These are phyloP conservation scores for Stenichneumon culpator DNA, from an alignment of 2,888 invertebrate genomes.

Conservation along the genomic window DNA sequence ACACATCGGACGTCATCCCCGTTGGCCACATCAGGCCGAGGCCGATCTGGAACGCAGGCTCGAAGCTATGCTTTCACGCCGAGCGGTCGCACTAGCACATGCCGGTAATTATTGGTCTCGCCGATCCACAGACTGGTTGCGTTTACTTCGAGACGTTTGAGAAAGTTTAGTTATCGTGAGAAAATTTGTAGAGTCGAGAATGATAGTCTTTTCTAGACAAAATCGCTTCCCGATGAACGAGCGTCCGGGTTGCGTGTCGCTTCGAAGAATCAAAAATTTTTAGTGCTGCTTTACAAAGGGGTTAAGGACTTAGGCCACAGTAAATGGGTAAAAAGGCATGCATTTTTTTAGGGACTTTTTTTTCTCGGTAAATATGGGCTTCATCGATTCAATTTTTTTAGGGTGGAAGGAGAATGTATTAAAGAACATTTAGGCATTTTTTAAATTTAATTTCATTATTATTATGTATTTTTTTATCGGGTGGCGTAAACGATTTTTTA, in stretches of 20 bases:
- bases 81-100: constrained; percentile 94
- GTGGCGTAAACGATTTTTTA: no score
- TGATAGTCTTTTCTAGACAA: background rate
- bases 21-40: constrained; percentile 90
- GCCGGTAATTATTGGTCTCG: constrained; percentile 87
- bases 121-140: background rate
- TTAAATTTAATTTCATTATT: no score
- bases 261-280: no score
- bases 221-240: background rate
- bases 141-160: background rate
- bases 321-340: no score
- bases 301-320: no score
- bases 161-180: background rate
- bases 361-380: no score
- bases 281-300: no score
- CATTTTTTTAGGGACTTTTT: no score
- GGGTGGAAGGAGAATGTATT: no score
- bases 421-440: no score
- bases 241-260: background rate
- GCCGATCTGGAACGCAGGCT: constrained; percentile 95
- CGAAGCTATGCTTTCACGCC: constrained; percentile 94
- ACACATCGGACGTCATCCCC: constrained; percentile 95
- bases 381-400: no score
- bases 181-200: background rate
- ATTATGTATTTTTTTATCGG: no score